These are phyloP conservation scores for Trichomalopsis sarcophagae DNA, from an alignment of 1,140 invertebrate genomes.

Conservation along the genomic window DNA sequence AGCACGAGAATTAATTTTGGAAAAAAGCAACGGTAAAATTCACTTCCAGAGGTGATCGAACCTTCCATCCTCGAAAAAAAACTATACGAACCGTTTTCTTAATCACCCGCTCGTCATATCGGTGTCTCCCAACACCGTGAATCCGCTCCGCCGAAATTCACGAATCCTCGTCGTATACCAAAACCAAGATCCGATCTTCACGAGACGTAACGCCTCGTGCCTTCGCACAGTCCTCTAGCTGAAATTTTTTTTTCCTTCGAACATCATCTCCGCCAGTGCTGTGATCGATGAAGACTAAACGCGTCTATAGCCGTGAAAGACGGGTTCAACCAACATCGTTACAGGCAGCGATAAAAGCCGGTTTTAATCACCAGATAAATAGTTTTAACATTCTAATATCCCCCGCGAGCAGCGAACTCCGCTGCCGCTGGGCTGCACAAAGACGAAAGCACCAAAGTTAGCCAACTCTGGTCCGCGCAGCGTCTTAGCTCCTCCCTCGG, in stretches of 20 bases:
- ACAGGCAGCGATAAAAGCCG: not conserved
- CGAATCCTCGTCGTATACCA: not conserved
- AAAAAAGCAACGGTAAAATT: too few species aligned
- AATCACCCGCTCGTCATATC: not conserved
- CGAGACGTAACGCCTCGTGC: not conserved
- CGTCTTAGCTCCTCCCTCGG: not conserved
- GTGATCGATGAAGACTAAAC: too few species aligned
- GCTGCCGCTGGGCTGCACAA: not conserved
- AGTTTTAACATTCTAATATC: conserved; percentile 1
- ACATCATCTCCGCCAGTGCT: too few species aligned
- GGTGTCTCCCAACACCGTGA: not conserved
- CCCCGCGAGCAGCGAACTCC: not conserved
- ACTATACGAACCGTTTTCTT: not conserved
- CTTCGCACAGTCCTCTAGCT: not conserved
- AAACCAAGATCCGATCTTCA: not conserved
- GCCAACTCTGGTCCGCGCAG: not conserved
- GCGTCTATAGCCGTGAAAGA: too few species aligned
- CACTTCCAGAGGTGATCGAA: not conserved
- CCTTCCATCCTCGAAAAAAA: not conserved
- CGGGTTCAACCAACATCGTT: too few species aligned
- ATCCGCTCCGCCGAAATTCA: not conserved
- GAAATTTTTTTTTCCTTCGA: too few species aligned
- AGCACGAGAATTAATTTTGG: too few species aligned
- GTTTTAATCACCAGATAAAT: not conserved
- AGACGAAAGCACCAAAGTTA: not conserved